Evolutionary conservation across 2,888 invertebrate species (phyloP), one percentile per base, ranked within the genome.

Genomic region (Eurois occulta): DNA sequence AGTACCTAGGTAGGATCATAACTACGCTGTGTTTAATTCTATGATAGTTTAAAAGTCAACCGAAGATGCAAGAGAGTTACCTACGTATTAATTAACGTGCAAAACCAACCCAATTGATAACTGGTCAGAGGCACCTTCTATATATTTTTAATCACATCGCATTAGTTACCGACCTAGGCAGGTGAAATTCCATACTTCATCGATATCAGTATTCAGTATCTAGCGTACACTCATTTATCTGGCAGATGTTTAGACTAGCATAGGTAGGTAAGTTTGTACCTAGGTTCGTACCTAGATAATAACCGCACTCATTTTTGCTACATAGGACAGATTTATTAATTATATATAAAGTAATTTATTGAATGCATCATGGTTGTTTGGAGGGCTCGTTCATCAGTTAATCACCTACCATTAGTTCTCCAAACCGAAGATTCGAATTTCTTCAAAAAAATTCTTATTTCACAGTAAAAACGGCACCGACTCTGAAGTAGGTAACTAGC

Each of bases 171-270:
- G 18, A 64, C 43, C 24, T 52, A 35, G 28, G 10, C 75, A 62
- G 60, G 75, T 70, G 58, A 77, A 69, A 70, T 83, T 83, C 83
- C 69, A 52, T 52, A 58, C 7, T 18, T 16, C n/a, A 32, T 60
- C 66, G 66, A 60, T 83, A 80, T 52, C 46, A 69, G 16, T 52
- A 81, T 11, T 64, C 38, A 75, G 16, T 69, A 81, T 10, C 10
- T 52, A 35, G 16, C 60, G 7, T 35, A 58, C 32, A 35, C 13
- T 38, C 7, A 35, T 48, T 52, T 60, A 62, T 32, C 67, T 48
- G 24, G 48, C 48, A 74, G 43, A 67, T 64, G 62, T 62, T 73
- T 62, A 58, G 11, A 58, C 41, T 65, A 41, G 8, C 8, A 13
- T 55, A 32, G 0, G 13, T 28, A 41, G 21, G 32, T 62, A 62